Percentiles rank a stretch among this genome's conserved stretches.
phyloP scores from a whole-genome alignment of 2,888 invertebrate genomes.

The Stratiomys singularior region DNA sequence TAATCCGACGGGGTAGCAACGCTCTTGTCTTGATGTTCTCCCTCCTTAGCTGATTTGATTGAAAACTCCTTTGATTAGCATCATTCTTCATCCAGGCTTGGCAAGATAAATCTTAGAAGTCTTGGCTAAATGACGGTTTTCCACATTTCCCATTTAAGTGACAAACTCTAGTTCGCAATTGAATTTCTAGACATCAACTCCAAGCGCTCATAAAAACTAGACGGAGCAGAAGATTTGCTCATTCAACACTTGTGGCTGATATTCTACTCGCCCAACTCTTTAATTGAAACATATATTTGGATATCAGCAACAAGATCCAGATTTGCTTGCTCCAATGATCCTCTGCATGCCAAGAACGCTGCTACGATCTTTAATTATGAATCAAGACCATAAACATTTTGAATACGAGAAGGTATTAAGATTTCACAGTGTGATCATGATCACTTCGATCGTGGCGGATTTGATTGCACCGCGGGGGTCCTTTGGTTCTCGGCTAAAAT shows the following conservation, averaged over 20 bases:
- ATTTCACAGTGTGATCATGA: constrained; percentile 38
- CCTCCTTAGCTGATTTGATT: too few relatives aligned
- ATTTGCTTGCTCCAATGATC: neutral
- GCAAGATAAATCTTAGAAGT: too few relatives aligned
- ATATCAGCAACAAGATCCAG: constrained; percentile 28
- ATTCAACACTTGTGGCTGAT: constrained; percentile 21
- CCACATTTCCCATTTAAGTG: too few relatives aligned
- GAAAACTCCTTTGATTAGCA: too few relatives aligned
- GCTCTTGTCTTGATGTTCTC: too few relatives aligned
- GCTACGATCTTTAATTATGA: constrained; percentile 17
- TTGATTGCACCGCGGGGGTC: constrained; percentile 44
- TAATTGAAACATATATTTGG: constrained; percentile 45
- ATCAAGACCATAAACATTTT: constrained; percentile 30
- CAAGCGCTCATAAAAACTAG: neutral
- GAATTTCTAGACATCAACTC: neutral
- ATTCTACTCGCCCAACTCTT: constrained; percentile 5
- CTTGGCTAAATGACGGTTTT: too few relatives aligned
- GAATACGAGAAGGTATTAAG: constrained; percentile 31
- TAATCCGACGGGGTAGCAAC: too few relatives aligned
- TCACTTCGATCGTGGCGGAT: constrained; percentile 30
- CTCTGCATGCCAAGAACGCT: neutral
- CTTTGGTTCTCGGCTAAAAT: constrained; percentile 17
- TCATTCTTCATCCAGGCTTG: too few relatives aligned
- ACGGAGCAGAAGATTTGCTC: constrained; percentile 12
- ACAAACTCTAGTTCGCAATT: neutral